Evolutionary conservation across 2,888 invertebrate genomes (phyloP).

Genomic region (Physocephala rufipes): DNA sequence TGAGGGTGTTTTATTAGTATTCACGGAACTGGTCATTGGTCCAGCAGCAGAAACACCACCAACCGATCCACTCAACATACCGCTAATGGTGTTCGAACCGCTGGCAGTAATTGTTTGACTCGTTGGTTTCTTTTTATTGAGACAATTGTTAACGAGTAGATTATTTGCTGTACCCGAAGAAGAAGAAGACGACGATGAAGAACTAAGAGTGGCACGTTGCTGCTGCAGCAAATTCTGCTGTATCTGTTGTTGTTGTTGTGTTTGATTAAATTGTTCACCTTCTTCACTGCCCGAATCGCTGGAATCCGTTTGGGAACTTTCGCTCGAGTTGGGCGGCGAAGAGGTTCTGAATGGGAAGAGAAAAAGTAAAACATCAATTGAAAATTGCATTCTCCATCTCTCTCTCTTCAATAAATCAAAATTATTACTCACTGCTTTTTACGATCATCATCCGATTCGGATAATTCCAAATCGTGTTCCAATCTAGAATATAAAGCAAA

Average conservation of each 20-base stretch:
- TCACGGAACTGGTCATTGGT: conserved; percentile 47
- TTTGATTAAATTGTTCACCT: conserved; percentile 51
- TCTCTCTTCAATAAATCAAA: conserved; percentile 45
- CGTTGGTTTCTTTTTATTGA: conserved; percentile 47
- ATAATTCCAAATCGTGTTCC: conserved; percentile 76
- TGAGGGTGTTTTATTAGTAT: conserved; percentile 59
- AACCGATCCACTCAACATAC: conserved; percentile 48
- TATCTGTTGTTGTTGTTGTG: conserved; percentile 39
- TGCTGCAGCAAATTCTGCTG: conserved; percentile 46
- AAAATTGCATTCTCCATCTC: background rate
- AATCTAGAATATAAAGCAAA: conserved; percentile 54
- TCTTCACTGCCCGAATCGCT: conserved; percentile 64
- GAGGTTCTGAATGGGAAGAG: conserved; percentile 38
- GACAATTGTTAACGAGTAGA: conserved; percentile 30
- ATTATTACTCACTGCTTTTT: conserved; percentile 58
- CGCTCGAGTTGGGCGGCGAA: conserved; percentile 69
- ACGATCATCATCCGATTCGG: conserved; percentile 82
- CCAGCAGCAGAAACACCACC: conserved; percentile 44
- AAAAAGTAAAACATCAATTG: conserved; percentile 1
- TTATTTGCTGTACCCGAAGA: too few relatives aligned
- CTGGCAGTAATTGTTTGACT: conserved; percentile 54
- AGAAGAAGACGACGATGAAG: conserved; percentile 34
- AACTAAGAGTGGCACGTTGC: conserved; percentile 27
- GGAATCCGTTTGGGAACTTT: conserved; percentile 64
- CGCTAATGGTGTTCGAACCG: conserved; percentile 54